These are phyloP conservation scores for Rhogogaster chlorosoma DNA, from an alignment of 2,888 invertebrate species.

Conservation along the genomic window DNA sequence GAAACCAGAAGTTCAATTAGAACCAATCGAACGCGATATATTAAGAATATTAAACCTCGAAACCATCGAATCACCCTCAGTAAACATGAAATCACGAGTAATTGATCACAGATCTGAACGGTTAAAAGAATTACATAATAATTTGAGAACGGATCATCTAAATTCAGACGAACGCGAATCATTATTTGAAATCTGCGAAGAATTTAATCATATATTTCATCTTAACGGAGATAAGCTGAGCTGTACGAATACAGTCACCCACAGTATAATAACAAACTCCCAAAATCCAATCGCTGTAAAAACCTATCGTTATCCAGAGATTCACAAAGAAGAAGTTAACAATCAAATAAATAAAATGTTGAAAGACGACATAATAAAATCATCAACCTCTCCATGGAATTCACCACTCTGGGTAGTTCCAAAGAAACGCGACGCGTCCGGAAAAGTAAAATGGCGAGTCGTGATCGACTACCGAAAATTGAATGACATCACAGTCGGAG, in stretches of 20 bases:
- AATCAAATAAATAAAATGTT: neutral
- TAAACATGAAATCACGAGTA: constrained; percentile 30
- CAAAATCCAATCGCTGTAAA: constrained; percentile 53
- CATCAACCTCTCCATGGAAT: constrained; percentile 17
- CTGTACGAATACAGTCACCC: constrained; percentile 49
- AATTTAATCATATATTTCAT: constrained; percentile 54
- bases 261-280: constrained; percentile 31
- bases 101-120: constrained; percentile 45
- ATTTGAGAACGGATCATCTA: neutral
- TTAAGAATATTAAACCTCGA: constrained; percentile 35
- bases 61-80: constrained; percentile 51
- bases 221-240: constrained; percentile 54
- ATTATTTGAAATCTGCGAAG: neutral
- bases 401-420: constrained; percentile 24
- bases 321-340: constrained; percentile 48
- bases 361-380: constrained; percentile 38
- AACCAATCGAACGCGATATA: constrained; percentile 3
- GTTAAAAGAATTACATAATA: constrained; percentile 52
- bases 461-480: constrained; percentile 14
- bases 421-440: constrained; percentile 28
- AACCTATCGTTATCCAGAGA: constrained; percentile 55
- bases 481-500: constrained; percentile 48
- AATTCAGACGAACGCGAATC: no score
- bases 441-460: neutral
- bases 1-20: constrained; percentile 8